These are phyloP conservation scores for Callinectes sapidus DNA, from an alignment of 2,888 invertebrate species.

Conservation along the genomic window DNA sequence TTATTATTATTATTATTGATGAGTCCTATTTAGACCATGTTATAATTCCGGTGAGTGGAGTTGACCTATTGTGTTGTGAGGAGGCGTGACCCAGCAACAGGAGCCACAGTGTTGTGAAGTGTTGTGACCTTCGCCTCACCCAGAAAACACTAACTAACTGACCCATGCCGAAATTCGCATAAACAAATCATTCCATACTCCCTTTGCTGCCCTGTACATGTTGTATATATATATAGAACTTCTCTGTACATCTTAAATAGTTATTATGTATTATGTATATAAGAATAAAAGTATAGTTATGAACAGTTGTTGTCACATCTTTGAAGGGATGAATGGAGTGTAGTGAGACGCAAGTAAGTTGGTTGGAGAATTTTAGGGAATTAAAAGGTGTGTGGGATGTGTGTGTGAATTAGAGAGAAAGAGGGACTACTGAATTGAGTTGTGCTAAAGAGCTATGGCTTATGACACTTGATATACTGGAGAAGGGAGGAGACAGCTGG, in stretches of 20 bases:
- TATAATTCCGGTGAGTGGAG: background rate
- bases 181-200: slow-evolving; percentile 62
- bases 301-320: background rate
- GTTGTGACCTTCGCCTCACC: background rate
- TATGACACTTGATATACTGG: no score
- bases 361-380: background rate
- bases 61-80: slow-evolving; percentile 24
- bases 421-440: background rate
- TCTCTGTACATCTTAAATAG: slow-evolving; percentile 67
- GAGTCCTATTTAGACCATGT: background rate
- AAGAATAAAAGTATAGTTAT: slow-evolving; percentile 66
- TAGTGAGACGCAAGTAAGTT: background rate
- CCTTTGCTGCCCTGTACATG: slow-evolving; percentile 67
- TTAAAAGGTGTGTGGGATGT: slow-evolving; percentile 1
- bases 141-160: background rate
- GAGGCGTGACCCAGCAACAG: slow-evolving; percentile 3
- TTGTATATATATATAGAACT: slow-evolving; percentile 60
- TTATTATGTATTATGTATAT: slow-evolving; percentile 65
- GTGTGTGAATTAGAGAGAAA: background rate
- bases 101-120: slow-evolving; percentile 13
- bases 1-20: background rate
- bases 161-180: slow-evolving; percentile 23
- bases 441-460: no score
- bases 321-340: background rate
- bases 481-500: no score